These are phyloP conservation scores for Tangara arthus DNA, from an alignment of 2,797 vertebrate species.

Conservation along the genomic window DNA sequence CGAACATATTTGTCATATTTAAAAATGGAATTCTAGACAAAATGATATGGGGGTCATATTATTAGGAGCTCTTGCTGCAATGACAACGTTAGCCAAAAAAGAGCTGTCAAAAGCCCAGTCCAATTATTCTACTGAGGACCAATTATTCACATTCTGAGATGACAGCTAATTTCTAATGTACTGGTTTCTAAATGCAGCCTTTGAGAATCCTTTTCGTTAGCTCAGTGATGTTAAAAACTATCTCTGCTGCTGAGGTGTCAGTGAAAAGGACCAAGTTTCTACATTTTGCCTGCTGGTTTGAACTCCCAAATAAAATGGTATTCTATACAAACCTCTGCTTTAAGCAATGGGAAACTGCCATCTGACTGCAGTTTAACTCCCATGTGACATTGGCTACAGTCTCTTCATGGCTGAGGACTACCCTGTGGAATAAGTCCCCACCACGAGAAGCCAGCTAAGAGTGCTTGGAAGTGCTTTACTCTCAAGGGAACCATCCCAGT, in stretches of 20 bases:
- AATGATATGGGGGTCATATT: neutral
- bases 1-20: neutral
- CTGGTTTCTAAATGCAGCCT: neutral
- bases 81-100: neutral
- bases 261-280: neutral
- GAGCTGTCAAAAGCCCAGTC: neutral
- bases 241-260: neutral
- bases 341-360: neutral
- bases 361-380: neutral
- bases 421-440: neutral
- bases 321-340: neutral
- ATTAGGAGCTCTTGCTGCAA: neutral
- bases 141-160: neutral
- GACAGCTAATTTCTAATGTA: neutral
- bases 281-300: neutral
- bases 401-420: neutral
- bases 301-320: neutral
- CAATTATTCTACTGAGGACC: neutral
- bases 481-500: neutral
- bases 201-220: neutral
- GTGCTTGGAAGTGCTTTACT: neutral
- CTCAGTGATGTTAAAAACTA: neutral
- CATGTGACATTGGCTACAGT: fast-evolving
- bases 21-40: neutral
- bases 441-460: neutral